A percentile compares a stretch with the other conserved stretches of the same genome.
Conservation (phyloP, 2,888 invertebrate genomes). For the Steromphala cineraria region DNA sequence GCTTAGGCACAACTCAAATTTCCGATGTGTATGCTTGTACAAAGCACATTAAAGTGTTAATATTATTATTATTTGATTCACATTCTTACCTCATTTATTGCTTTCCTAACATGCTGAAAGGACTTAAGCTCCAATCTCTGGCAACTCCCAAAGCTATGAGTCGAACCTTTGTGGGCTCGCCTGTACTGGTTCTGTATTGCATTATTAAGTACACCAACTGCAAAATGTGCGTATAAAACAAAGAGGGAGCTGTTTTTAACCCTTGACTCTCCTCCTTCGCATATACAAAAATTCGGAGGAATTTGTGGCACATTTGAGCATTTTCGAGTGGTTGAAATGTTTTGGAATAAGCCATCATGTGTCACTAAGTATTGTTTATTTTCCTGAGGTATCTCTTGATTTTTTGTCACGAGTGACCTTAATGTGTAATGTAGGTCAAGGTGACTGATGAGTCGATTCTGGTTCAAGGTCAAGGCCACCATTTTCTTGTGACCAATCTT, state of each 20-base stretch:
- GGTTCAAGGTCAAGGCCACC: conserved; percentile 47
- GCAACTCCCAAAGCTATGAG: conserved; percentile 50
- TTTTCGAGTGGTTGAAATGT: conserved; percentile 43
- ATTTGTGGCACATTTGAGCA: conserved; percentile 56
- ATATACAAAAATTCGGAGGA: conserved; percentile 64
- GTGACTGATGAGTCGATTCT: conserved; percentile 50
- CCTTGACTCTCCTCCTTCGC: conserved; percentile 50
- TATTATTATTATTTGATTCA: too few species aligned
- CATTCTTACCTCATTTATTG: not conserved
- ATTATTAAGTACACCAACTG: conserved; percentile 57
- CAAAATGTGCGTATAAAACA: conserved; percentile 53
- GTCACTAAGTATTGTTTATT: conserved; percentile 44
- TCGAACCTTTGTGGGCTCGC: not conserved
- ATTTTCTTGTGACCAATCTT: conserved; percentile 43
- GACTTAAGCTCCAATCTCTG: conserved; percentile 36
- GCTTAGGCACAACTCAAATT: too few species aligned
- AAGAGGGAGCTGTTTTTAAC: conserved; percentile 37
- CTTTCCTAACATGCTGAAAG: conserved; percentile 47
- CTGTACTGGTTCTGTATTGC: conserved; percentile 51
- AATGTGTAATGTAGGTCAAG: conserved; percentile 61
- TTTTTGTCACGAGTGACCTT: conserved; percentile 25
- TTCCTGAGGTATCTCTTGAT: not conserved
- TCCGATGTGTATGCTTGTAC: too few species aligned
- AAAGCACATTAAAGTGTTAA: too few species aligned
- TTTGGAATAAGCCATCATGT: conserved; percentile 44